phyloP scores from a whole-genome alignment of 2,113 vertebrate species.

The Lepus timidus region DNA sequence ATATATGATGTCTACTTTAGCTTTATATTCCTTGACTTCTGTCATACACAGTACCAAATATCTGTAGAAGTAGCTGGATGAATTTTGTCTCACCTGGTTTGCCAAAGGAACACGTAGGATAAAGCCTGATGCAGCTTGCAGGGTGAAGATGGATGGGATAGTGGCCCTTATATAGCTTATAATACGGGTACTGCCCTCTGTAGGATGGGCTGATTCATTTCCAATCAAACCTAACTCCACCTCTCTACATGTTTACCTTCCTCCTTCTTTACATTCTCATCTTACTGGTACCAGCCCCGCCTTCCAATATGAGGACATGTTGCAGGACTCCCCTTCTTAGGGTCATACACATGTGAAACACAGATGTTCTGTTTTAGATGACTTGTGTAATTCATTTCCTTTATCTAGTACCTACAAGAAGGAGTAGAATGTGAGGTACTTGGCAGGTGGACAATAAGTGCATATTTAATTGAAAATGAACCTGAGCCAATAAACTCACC shows the following conservation, averaged over 20 bases:
- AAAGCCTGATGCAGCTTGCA: conserved; percentile 84
- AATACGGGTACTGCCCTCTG: conserved; percentile 79
- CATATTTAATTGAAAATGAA: conserved; percentile 53
- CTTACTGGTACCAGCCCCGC: conserved; percentile 9
- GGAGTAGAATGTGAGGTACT: background rate
- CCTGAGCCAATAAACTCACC: background rate
- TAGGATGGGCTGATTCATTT: conserved; percentile 85
- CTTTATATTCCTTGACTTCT: background rate
- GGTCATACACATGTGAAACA: background rate
- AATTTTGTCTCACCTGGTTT: conserved; percentile 83
- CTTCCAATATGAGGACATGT: conserved; percentile 33
- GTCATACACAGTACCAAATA: background rate
- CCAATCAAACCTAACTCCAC: conserved; percentile 78
- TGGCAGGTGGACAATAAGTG: background rate
- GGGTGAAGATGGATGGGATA: background rate
- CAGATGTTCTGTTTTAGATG: conserved; percentile 23
- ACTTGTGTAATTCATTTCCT: background rate
- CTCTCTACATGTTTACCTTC: conserved; percentile 82
- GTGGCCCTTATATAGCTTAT: conserved; percentile 83
- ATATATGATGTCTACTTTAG: conserved; percentile 14
- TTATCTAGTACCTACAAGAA: background rate
- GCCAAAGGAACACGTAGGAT: conserved; percentile 71
- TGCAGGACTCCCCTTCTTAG: background rate
- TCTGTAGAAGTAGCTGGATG: background rate
- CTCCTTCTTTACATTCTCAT: conserved; percentile 74